Conservation (phyloP, 1,140 invertebrate species). For the Aphidius gifuensis region DNA sequence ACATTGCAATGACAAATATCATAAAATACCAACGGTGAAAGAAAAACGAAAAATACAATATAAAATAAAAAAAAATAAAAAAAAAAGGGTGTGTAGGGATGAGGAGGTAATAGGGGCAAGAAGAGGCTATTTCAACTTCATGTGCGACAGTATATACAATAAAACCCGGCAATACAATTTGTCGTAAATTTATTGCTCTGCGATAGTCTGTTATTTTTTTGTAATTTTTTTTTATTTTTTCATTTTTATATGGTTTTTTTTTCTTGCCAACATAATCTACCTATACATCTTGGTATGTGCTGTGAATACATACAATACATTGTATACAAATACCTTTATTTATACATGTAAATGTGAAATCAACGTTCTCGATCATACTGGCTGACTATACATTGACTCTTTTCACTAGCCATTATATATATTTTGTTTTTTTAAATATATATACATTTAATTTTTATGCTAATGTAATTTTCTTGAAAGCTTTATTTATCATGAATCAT, state of each 20-base stretch:
- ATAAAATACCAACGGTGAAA: neutral
- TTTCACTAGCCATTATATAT: constrained; percentile 3
- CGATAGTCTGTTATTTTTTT: constrained; percentile 28
- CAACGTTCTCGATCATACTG: constrained; percentile 33
- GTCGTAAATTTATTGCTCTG: constrained; percentile 40
- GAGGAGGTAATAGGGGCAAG: too few species aligned
- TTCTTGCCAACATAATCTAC: neutral
- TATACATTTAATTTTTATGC: constrained; percentile 1
- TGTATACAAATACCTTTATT: neutral
- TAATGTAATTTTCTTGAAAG: neutral
- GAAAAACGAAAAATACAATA: neutral
- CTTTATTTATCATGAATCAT: too few species aligned
- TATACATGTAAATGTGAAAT: constrained; percentile 28
- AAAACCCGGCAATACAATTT: constrained; percentile 40
- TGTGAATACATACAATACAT: neutral
- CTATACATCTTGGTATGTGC: too few species aligned
- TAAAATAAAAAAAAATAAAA: neutral
- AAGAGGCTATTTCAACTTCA: constrained; percentile 33
- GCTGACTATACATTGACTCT: constrained; percentile 18
- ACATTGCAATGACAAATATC: too few species aligned
- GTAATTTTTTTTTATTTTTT: neutral
- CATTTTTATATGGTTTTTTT: neutral
- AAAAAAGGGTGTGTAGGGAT: too few species aligned
- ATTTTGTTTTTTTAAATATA: neutral
- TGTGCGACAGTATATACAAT: constrained; percentile 42